phyloP scores from a whole-genome alignment of 2,113 vertebrate species.

The Ranitomeya variabilis region DNA sequence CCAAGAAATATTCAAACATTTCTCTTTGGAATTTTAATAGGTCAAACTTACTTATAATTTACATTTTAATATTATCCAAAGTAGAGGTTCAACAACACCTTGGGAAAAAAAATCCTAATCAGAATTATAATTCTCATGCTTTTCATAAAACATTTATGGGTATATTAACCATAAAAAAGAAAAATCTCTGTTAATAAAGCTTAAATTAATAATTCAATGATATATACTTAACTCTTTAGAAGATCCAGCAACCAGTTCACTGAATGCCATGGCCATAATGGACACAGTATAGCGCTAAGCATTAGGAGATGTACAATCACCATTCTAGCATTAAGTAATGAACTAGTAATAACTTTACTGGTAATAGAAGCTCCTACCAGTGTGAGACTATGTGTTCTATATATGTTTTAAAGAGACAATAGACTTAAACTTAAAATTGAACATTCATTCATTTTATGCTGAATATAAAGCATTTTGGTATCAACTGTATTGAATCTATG shows the following conservation, averaged over 20 bases:
- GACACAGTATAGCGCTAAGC: background rate
- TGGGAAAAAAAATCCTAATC: conserved; percentile 41
- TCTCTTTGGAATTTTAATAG: conserved; percentile 34
- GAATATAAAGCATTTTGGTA: no score
- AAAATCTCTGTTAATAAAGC: conserved; percentile 40
- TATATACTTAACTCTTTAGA: conserved; percentile 23
- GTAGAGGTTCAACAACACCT: conserved; percentile 37
- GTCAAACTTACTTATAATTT: conserved; percentile 38
- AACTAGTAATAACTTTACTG: no score
- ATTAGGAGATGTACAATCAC: background rate
- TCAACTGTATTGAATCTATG: no score
- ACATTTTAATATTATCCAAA: conserved; percentile 40
- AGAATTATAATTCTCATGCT: conserved; percentile 25
- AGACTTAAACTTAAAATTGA: background rate
- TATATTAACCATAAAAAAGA: conserved; percentile 33
- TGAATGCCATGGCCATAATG: background rate
- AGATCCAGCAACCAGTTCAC: background rate
- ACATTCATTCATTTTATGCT: no score
- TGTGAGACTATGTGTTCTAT: background rate
- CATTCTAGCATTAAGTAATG: background rate
- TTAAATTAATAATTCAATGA: conserved; percentile 32
- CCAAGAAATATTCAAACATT: conserved; percentile 21
- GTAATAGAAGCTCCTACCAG: background rate
- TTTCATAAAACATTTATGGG: conserved; percentile 39
- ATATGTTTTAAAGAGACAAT: background rate